Conservation (phyloP, 30 jellyfish, hydroid and myxozoan species). For the Haliclystus octoradiatus region DNA sequence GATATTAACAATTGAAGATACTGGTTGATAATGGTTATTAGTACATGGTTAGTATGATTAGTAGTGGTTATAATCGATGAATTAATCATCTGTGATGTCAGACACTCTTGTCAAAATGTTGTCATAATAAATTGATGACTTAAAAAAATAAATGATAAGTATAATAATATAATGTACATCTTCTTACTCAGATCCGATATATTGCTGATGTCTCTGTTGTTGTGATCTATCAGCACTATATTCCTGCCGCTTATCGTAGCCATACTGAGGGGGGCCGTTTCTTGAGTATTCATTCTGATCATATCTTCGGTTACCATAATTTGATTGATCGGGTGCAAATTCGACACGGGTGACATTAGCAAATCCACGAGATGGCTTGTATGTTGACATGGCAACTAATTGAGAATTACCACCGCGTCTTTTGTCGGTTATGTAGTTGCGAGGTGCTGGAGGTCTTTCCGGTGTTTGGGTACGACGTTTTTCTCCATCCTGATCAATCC, state of each 20-base stretch:
- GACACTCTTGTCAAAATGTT: no score
- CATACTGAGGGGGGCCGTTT: neutral
- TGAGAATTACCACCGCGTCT: slow-evolving; percentile 21
- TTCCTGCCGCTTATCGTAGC: neutral
- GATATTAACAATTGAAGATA: no score
- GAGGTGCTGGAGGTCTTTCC: slow-evolving; percentile 86
- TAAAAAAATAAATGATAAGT: no score
- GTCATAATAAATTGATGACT: no score
- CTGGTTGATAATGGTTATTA: no score
- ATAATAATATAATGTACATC: no score
- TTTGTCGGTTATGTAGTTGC: slow-evolving; percentile 63
- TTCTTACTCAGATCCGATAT: neutral
- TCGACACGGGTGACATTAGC: slow-evolving; percentile 61
- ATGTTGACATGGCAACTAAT: slow-evolving; percentile 5
- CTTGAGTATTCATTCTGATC: neutral
- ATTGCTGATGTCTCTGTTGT: neutral
- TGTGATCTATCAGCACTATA: neutral
- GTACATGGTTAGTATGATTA: no score
- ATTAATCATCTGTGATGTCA: no score
- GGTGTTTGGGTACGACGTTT: slow-evolving; percentile 26
- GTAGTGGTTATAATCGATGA: no score
- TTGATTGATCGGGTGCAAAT: slow-evolving; percentile 22
- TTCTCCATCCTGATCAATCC: slow-evolving; percentile 21
- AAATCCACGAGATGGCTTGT: slow-evolving; percentile 57
- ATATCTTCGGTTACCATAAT: no score